Evolutionary conservation across 2,888 invertebrate species (phyloP).

Genomic region (Pollenia angustigena): DNA sequence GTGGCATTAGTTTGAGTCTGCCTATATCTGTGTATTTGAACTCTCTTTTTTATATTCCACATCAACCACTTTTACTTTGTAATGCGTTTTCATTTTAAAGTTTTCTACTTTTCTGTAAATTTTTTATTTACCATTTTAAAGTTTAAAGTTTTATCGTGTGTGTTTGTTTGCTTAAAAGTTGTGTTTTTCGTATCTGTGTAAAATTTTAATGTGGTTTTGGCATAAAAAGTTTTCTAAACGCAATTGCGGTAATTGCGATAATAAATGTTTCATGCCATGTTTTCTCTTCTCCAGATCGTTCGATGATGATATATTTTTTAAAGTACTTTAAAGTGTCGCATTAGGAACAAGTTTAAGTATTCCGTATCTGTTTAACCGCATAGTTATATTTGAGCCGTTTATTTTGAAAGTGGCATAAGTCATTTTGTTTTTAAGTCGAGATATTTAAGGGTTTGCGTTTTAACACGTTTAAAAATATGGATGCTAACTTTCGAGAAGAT

Average conservation of each 20-base stretch:
- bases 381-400: no score
- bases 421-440: no score
- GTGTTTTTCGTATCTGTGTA: conserved; percentile 43
- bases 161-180: background rate
- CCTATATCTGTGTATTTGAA: background rate
- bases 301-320: background rate
- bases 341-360: conserved; percentile 68
- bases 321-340: conserved; percentile 62
- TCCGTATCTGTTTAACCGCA: conserved; percentile 61
- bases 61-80: conserved; percentile 59
- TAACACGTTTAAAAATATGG: no score
- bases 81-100: conserved; percentile 56
- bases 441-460: no score
- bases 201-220: conserved; percentile 62
- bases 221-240: conserved; percentile 61
- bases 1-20: background rate
- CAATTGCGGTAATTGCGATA: conserved; percentile 63
- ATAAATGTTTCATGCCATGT: conserved; percentile 70
- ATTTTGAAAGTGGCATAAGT: no score
- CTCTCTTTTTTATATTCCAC: conserved; percentile 25
- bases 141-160: conserved; percentile 43
- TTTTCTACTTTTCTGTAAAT: conserved; percentile 8
- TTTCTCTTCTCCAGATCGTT: background rate
- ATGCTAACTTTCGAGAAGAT: no score
- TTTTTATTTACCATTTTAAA: conserved; percentile 40